These are phyloP conservation scores for Rallus crepitans DNA, from an alignment of 2,797 vertebrate species.

Conservation along the genomic window DNA sequence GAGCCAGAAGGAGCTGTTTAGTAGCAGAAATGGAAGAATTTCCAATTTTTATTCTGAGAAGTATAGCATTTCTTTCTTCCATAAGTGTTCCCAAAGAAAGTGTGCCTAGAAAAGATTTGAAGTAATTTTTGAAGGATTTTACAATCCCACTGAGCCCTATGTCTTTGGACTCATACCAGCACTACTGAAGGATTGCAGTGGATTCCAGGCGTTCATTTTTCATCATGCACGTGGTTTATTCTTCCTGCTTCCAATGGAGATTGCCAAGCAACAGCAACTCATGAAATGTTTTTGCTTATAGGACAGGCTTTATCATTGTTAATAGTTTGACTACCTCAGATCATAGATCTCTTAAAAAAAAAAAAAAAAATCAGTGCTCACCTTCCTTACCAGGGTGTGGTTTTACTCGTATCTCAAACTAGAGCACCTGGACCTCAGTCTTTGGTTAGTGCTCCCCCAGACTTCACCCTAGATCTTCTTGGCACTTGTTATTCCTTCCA, in stretches of 20 bases:
- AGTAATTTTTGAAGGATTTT: neutral
- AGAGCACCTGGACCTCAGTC: neutral
- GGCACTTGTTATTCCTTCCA: neutral
- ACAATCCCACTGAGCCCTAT: neutral
- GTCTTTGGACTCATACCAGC: neutral
- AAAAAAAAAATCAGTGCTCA: neutral
- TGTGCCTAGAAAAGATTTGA: neutral
- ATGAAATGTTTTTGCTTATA: neutral
- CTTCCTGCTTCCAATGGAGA: neutral
- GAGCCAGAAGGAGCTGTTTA: neutral
- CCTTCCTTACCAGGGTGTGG: neutral
- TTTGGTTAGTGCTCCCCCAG: neutral
- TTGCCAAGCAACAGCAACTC: neutral
- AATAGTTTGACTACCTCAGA: neutral
- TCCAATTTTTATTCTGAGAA: neutral
- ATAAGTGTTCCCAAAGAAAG: neutral
- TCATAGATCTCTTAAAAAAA: neutral
- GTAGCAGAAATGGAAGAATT: neutral
- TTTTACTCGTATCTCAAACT: neutral
- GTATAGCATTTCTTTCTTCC: neutral
- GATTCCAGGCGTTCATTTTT: neutral
- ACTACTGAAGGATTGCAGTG: neutral
- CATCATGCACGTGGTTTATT: neutral
- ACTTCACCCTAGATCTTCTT: neutral
- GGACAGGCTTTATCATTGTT: neutral